A percentile compares a stretch with the other conserved stretches of the same genome.
Conservation (phyloP, 2,113 vertebrate genomes). For the Nesogale talazaci region DNA sequence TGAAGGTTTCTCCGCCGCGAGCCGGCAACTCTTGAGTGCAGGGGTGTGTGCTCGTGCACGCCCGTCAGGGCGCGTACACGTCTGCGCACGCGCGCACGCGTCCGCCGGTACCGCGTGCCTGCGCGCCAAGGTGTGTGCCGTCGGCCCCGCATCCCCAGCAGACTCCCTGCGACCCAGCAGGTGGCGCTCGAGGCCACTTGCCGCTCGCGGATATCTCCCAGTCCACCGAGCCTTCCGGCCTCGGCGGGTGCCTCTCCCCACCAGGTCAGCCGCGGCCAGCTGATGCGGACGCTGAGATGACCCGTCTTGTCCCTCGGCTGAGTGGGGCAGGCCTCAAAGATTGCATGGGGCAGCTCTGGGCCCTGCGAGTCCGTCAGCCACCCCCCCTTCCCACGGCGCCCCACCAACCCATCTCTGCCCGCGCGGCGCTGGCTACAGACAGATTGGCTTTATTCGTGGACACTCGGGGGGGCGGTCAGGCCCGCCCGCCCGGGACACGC, state of each 20-base stretch:
- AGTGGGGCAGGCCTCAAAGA: neutral
- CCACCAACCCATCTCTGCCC: conserved; percentile 28
- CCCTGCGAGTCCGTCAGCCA: neutral
- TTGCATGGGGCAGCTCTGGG: neutral
- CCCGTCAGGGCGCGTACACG: neutral
- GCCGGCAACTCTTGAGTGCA: neutral
- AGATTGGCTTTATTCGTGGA: conserved; percentile 89
- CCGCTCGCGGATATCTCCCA: neutral
- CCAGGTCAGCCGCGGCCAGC: neutral
- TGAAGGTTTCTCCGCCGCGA: neutral
- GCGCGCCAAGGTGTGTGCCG: neutral
- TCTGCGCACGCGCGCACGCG: neutral
- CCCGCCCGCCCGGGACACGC: conserved; percentile 85
- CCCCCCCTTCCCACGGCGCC: neutral
- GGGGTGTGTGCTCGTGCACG: neutral
- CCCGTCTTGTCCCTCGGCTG: neutral
- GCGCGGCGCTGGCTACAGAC: conserved; percentile 82
- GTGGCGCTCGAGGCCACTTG: conserved; percentile 42
- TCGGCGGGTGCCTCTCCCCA: neutral
- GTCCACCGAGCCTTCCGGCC: neutral
- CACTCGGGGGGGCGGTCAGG: conserved; percentile 80
- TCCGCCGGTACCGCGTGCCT: neutral
- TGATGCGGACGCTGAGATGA: neutral
- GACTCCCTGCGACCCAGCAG: conserved; percentile 35
- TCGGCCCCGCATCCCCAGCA: too few relatives aligned